Evolutionary conservation across 2,113 vertebrate species (phyloP), one percentile per base, ranked within the genome.

Genomic region (Poeciliopsis occidentalis): DNA sequence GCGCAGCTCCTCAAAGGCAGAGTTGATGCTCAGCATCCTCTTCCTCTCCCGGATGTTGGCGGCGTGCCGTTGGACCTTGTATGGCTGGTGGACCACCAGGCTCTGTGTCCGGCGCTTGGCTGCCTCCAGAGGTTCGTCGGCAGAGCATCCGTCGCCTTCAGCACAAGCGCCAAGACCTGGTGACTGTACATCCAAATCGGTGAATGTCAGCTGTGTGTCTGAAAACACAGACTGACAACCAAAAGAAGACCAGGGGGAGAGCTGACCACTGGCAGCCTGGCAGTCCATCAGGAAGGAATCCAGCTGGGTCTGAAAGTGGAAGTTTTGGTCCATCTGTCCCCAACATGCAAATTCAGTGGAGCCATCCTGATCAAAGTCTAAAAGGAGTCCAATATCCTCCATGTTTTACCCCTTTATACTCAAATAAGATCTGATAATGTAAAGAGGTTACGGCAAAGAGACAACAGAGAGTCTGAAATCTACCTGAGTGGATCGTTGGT

Each of bases 1-100:
- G 13, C 95, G 90, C 4, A 95, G 95, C 81, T 93, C 85, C 3
- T 95, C 91, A 7, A 96, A 96, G 57, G 94, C 94, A 0, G 95
- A 89, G 66, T 94, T 95, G 83, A 95, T 94, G 85, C 89, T 94
- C 47, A 94, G 87, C 94, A 94, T 97, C 79, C 94, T 85, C 84
- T 92, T 94, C 64, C 96, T 92, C 86, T 95, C 95, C 0, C 95
- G 90, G 78, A 96, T 85, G 84, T 96, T 95, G 79, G 96, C 95
- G 0, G 94, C 95, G 0, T 94, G 88, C 0, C 95, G 90, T 89
- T 95, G 94, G 71, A 91, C 93, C 79, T 92, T 90, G 85, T 91
- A 91, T 2, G 94, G 94, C 19, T 84, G 92, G 3, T 88, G 63
- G 12, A 83, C 0, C 13, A 69, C 51, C 0, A 86, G 8, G 4